Base-by-base conservation (phyloP, 2,797 vertebrate species). In the Acanthis flammea region DNA sequence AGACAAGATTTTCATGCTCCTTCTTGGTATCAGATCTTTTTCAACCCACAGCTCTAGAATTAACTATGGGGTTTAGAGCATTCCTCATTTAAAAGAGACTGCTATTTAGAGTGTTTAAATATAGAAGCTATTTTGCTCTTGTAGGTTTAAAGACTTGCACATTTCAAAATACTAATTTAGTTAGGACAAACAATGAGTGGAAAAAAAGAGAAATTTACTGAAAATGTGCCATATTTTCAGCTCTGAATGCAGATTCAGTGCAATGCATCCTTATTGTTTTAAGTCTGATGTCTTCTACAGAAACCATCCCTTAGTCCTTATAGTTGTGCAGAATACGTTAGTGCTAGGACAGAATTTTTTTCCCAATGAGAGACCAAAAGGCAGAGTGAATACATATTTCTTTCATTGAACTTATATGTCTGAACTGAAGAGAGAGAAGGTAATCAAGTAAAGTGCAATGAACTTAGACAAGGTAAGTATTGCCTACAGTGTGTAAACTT, bases 11-110 rank as follows among this genome's bases (percentile, higher is more conserved):
- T 94, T 60, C 42, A 53, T 91, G 15, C 24, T 90, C 27, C 31
- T 85, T 80, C 48, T 72, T 77, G 67, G 18, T 66, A 62, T 63
- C 25, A 33, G 9, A 47, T 44, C 67, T 84, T 62, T 91, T 81
- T 37, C 73, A 19, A 30, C 18, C 33, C 90, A 89, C 30, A 76
- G 48, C 54, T 95, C 65, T 92, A 66, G 54, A 92, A 47, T 12
- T 25, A 83, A 80, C 63, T 35, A 57, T 76, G 47, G 50, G 39
- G 31, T 73, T 88, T 90, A 58, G 10, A 87, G 7, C n/a, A 94
- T 37, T 48, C 39, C 58, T 94, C 21, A 90, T 94, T 90, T 91
- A 78, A 93, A 94, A 79, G 42, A 82, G 86, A 66, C 42, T 92
- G 22, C 17, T 91, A 15, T 58, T 95, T 95, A 44, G 19, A 47